Evolutionary conservation across 2,113 vertebrate species (phyloP).

Genomic region (Motacilla alba): DNA sequence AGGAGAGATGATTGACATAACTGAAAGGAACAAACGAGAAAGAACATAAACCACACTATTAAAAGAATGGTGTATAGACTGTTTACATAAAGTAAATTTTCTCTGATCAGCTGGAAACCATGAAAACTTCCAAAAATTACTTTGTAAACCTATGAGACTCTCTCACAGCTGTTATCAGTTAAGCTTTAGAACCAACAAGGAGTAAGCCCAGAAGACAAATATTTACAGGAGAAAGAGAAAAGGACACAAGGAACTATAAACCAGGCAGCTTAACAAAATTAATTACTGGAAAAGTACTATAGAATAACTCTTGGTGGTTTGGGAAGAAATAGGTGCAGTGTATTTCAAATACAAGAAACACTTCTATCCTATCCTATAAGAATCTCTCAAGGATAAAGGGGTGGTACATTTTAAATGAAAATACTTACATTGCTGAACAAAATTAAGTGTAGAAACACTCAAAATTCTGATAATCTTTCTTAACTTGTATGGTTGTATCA

Average conservation of each 20-base stretch:
- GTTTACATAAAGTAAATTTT: background rate
- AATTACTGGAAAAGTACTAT: background rate
- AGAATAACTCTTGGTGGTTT: background rate
- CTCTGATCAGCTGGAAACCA: background rate
- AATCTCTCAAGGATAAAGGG: background rate
- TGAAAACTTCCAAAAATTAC: background rate
- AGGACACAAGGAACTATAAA: background rate
- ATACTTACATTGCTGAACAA: background rate
- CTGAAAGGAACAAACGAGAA: background rate
- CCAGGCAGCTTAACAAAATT: background rate
- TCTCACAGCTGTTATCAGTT: background rate
- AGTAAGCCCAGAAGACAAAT: background rate
- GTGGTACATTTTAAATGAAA: background rate
- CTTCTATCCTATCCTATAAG: background rate
- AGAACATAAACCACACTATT: background rate
- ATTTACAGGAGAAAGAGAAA: background rate
- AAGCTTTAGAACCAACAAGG: background rate
- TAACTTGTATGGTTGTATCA: background rate
- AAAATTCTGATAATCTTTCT: background rate
- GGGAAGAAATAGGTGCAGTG: background rate
- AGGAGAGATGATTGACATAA: background rate
- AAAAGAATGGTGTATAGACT: background rate
- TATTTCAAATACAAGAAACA: background rate
- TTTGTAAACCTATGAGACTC: background rate
- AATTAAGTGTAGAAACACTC: background rate